Evolutionary conservation across 2,797 vertebrate species (phyloP).

Genomic region (Lepilemur ruficaudatus): DNA sequence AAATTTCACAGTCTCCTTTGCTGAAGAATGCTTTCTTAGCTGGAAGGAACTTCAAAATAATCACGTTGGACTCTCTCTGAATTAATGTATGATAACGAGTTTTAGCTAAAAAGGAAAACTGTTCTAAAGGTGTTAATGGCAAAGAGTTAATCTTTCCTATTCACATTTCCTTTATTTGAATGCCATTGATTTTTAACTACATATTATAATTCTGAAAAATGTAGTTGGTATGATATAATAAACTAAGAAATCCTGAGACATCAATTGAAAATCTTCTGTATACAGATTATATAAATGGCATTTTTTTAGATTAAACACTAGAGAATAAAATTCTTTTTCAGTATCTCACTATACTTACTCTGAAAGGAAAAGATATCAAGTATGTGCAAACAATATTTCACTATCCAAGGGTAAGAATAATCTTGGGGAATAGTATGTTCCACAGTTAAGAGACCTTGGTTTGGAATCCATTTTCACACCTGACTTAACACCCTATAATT

Average conservation of each 20-base stretch:
- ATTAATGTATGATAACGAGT: background rate
- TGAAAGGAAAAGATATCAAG: slow-evolving; percentile 12
- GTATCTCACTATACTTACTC: background rate
- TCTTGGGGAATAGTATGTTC: background rate
- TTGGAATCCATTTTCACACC: background rate
- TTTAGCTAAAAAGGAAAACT: background rate
- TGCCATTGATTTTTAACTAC: background rate
- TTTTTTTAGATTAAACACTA: background rate
- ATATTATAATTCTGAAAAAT: slow-evolving; percentile 5
- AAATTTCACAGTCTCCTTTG: background rate
- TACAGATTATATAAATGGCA: background rate
- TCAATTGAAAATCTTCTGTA: background rate
- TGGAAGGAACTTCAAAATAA: slow-evolving; percentile 42
- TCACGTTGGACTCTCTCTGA: background rate
- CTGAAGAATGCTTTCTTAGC: slow-evolving; percentile 5
- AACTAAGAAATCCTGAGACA: background rate
- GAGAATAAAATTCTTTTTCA: background rate
- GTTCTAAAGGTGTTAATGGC: background rate
- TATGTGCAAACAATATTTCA: background rate
- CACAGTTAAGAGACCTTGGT: background rate
- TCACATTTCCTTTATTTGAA: background rate
- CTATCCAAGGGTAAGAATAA: background rate
- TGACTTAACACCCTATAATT: background rate
- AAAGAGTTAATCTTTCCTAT: background rate
- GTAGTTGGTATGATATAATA: background rate